These are phyloP conservation scores for Aromia moschata DNA, from an alignment of 2,888 invertebrate species.

Conservation along the genomic window DNA sequence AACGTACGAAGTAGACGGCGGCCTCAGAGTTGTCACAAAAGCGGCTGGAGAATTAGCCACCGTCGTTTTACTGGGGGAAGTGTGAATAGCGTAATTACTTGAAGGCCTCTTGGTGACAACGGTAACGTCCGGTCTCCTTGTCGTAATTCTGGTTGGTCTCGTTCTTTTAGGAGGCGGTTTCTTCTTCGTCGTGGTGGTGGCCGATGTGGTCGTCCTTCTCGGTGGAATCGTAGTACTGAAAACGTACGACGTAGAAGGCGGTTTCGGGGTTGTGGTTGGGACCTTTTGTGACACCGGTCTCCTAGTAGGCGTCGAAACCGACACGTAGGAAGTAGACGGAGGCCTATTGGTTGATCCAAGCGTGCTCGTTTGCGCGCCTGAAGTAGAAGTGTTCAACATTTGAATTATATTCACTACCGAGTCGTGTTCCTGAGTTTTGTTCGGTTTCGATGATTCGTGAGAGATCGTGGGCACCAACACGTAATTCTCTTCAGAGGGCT, in stretches of 20 bases:
- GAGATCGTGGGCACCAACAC: slow-evolving; percentile 69
- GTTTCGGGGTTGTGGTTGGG: slow-evolving; percentile 48
- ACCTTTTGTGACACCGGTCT: slow-evolving; percentile 7
- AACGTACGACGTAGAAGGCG: slow-evolving; percentile 64
- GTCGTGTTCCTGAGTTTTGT: slow-evolving; percentile 64
- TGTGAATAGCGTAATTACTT: slow-evolving; percentile 31
- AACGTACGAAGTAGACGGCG: slow-evolving; percentile 62
- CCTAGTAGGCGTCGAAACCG: slow-evolving; percentile 53
- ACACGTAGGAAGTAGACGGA: slow-evolving; percentile 64
- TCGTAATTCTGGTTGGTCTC: slow-evolving; percentile 38
- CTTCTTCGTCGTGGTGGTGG: slow-evolving; percentile 58
- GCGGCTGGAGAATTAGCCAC: slow-evolving; percentile 50
- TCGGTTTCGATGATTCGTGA: slow-evolving; percentile 51
- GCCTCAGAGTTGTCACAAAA: slow-evolving; percentile 53
- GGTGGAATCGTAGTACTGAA: slow-evolving; percentile 60
- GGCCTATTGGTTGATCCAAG: slow-evolving; percentile 57
- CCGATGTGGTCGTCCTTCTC: slow-evolving; percentile 42
- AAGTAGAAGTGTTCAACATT: slow-evolving; percentile 67
- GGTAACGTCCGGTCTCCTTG: slow-evolving; percentile 43
- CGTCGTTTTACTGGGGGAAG: slow-evolving; percentile 56
- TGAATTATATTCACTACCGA: slow-evolving; percentile 71
- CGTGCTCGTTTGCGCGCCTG: slow-evolving; percentile 59
- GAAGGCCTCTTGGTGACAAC: slow-evolving; percentile 55
- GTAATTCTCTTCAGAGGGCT: slow-evolving; percentile 64
- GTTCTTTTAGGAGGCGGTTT: slow-evolving; percentile 59